Base-by-base conservation (phyloP, 2,797 vertebrate genomes). In the Chelonia mydas region DNA sequence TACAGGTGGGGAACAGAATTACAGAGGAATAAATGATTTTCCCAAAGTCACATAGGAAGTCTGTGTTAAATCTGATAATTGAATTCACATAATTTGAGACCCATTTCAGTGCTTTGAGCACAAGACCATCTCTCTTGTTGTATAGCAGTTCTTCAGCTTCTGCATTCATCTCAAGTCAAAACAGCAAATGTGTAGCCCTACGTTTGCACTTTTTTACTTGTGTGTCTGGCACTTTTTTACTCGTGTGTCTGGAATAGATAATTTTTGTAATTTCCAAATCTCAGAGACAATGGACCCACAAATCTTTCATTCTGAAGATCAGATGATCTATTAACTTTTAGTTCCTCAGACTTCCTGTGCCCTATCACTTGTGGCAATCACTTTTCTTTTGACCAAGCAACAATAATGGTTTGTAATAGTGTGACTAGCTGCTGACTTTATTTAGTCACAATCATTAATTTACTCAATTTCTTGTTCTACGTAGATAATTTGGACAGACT, bases 41-140 rank as follows among this genome's bases (percentile, higher is more conserved):
- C 68, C 19, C n/a, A 41, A 72, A 77, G 27, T 74, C 33, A 41
- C 4, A 23, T 1, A 47, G 11, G 16, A 91, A 89, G 23, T 6
- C 25, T n/a, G 1, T 0, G 5, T 3, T 33, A 5, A 23, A 82
- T 3, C 2, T 11, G 41, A 55, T 9, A 65, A 57, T 16, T 41
- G 28, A 76, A 85, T 53, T 27, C 9, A 57, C 5, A 7, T 31
- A 8, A 80, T 19, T 25, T 80, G 9, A 49, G 5, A 11, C 51
- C 61, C 25, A 17, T 3, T 68, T 10, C 9, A 21, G 9, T 37
- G n/a, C 3, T 68, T 23, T 2, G 3, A 53, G 9, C 41, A 16
- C 13, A 85, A 82, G 2, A 65, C 3, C 31, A 61, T 8, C 25
- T 85, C 59, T 87, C 28, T 11, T 2, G 17, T 19, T 37, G 15